These are phyloP conservation scores for Rhagonycha fulva DNA, from an alignment of 2,888 invertebrate genomes.

Conservation along the genomic window DNA sequence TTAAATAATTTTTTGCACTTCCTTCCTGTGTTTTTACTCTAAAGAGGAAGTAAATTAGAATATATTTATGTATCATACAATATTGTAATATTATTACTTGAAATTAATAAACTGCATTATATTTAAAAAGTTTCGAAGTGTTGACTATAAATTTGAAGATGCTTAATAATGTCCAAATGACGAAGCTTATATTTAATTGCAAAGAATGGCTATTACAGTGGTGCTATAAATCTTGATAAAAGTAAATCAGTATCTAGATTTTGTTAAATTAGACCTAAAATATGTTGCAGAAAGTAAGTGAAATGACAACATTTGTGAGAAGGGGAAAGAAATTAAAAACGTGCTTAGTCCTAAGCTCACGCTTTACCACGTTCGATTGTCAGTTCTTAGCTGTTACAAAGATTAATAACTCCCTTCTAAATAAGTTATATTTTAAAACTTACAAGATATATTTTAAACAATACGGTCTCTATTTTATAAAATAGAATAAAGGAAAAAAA, in stretches of 20 bases:
- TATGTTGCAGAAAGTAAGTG: conserved; percentile 51
- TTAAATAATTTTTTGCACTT: neutral
- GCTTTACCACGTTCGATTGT: conserved; percentile 28
- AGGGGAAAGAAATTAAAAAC: conserved; percentile 54
- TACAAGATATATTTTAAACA: neutral
- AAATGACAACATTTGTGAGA: conserved; percentile 52
- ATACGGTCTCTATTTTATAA: neutral
- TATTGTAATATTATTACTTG: neutral
- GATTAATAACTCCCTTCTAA: conserved; percentile 28
- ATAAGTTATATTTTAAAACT: conserved; percentile 21
- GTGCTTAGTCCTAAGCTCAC: conserved; percentile 48
- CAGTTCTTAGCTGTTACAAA: conserved; percentile 26
- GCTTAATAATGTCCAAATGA: neutral
- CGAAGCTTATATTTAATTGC: conserved; percentile 19
- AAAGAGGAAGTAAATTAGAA: neutral
- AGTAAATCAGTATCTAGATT: conserved; percentile 54
- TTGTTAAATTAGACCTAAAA: conserved; percentile 53
- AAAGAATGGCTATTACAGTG: conserved; percentile 26
- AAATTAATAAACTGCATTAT: neutral
- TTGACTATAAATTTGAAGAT: neutral
- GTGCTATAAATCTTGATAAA: conserved; percentile 52
- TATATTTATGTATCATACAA: neutral
- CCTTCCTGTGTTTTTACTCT: neutral
- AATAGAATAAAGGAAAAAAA: neutral
- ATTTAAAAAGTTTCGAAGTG: neutral